Conservation (phyloP, 92 coral and sea anemone genomes). For the Hydrozoanthus gracilis region DNA sequence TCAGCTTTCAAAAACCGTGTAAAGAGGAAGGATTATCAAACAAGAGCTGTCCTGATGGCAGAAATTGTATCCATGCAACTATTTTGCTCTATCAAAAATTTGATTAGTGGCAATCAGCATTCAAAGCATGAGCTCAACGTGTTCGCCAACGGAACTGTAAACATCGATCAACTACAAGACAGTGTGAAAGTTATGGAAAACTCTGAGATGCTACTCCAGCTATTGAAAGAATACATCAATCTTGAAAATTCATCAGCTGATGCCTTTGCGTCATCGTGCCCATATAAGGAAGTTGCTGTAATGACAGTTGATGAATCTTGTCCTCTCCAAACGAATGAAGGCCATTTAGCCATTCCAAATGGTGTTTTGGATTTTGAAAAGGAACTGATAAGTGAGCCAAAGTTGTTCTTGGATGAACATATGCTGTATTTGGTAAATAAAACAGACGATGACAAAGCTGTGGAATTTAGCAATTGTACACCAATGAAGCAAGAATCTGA, state of each 20-base stretch:
- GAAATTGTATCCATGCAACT: constrained; percentile 93
- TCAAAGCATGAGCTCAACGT: neutral
- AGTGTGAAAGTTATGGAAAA: constrained; percentile 76
- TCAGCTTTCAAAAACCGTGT: constrained; percentile 52
- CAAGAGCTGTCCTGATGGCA: constrained; percentile 72
- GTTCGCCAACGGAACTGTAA: neutral
- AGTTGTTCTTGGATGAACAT: constrained; percentile 27
- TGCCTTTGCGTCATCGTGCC: constrained; percentile 22
- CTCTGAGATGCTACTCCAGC: constrained; percentile 70
- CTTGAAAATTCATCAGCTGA: constrained; percentile 56
- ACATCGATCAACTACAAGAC: constrained; percentile 23
- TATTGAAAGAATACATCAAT: constrained; percentile 73
- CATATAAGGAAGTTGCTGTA: neutral
- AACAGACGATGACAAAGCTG: constrained; percentile 87
- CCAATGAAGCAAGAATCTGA: neutral
- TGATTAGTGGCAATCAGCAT: constrained; percentile 44
- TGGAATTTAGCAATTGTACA: constrained; percentile 49
- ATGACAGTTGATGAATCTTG: constrained; percentile 15
- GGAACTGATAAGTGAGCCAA: neutral
- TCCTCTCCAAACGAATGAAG: constrained; percentile 42
- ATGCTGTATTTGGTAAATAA: constrained; percentile 62
- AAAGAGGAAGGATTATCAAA: constrained; percentile 63
- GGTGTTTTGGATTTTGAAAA: neutral
- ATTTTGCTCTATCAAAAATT: constrained; percentile 70
- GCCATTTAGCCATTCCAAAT: neutral